Percentiles rank a stretch among this genome's conserved stretches.
phyloP scores from a whole-genome alignment of 2,888 invertebrate genomes.

The Chymomyza procnemis region DNA sequence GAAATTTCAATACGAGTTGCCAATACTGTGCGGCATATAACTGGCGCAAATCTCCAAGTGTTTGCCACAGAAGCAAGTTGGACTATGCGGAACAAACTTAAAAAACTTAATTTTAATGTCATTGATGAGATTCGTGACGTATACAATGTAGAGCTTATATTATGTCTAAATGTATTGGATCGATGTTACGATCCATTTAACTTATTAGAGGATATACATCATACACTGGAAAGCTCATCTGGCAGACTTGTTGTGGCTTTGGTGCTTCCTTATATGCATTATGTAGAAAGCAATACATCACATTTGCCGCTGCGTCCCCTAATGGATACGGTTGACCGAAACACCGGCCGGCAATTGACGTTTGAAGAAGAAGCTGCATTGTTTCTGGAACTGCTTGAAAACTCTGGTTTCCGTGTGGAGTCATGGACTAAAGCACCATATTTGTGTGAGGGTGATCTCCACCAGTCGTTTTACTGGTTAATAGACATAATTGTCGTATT shows the following conservation, averaged over 20 bases:
- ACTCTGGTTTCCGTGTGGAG: conserved; percentile 85
- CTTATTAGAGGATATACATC: conserved; percentile 86
- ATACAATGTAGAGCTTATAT: conserved; percentile 75
- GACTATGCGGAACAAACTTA: conserved; percentile 90
- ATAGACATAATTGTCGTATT: conserved; percentile 93
- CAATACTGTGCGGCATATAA: conserved; percentile 79
- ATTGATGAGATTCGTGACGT: conserved; percentile 74
- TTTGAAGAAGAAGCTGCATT: conserved; percentile 90
- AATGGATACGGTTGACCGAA: conserved; percentile 80
- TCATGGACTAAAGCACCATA: conserved; percentile 96
- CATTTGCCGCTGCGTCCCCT: conserved; percentile 80
- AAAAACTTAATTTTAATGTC: conserved; percentile 80
- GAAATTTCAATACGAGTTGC: conserved; percentile 90
- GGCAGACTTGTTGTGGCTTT: conserved; percentile 92
- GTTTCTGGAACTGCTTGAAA: conserved; percentile 82
- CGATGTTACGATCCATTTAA: conserved; percentile 91
- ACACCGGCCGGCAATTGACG: conserved; percentile 82
- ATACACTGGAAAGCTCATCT: conserved; percentile 83
- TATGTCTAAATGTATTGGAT: conserved; percentile 95
- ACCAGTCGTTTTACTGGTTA: conserved; percentile 93
- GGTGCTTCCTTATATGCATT: conserved; percentile 95
- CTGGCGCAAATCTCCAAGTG: conserved; percentile 81
- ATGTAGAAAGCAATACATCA: conserved; percentile 91
- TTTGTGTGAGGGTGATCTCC: conserved; percentile 96
- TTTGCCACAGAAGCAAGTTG: conserved; percentile 95